These are phyloP conservation scores for Stomatorhinus walkeri DNA, from an alignment of 2,797 vertebrate genomes.

Conservation along the genomic window DNA sequence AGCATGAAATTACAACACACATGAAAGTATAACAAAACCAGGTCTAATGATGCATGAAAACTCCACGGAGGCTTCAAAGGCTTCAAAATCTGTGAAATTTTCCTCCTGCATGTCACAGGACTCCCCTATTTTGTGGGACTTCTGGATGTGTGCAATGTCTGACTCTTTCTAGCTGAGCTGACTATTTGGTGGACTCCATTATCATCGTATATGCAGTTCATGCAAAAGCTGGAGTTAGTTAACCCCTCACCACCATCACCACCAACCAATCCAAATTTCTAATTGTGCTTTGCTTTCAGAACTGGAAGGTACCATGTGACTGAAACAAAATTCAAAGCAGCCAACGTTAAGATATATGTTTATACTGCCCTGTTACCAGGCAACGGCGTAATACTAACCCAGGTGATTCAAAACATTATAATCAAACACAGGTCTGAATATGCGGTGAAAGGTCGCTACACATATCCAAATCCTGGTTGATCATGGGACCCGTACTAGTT, in stretches of 20 bases:
- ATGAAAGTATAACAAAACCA: background rate
- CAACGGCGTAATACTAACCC: conserved; percentile 37
- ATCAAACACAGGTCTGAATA: conserved; percentile 21
- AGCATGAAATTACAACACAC: background rate
- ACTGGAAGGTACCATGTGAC: background rate
- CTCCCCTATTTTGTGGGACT: background rate
- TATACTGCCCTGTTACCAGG: conserved; percentile 17
- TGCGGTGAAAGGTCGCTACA: conserved; percentile 32
- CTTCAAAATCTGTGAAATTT: background rate
- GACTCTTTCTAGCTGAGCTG: background rate
- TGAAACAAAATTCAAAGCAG: background rate
- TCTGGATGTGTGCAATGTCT: background rate
- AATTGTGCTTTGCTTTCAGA: background rate
- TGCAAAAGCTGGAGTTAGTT: background rate
- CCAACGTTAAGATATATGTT: conserved; percentile 18
- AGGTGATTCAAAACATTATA: conserved; percentile 40
- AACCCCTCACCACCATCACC: background rate
- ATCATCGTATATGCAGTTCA: background rate
- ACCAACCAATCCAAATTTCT: background rate
- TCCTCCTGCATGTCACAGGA: background rate
- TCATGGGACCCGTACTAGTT: background rate
- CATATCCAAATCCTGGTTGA: background rate
- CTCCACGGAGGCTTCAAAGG: background rate
- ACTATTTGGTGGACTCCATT: background rate
- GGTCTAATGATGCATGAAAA: background rate